These are phyloP conservation scores for Drosophila bocki DNA, from an alignment of 1,140 invertebrate genomes.

Conservation along the genomic window DNA sequence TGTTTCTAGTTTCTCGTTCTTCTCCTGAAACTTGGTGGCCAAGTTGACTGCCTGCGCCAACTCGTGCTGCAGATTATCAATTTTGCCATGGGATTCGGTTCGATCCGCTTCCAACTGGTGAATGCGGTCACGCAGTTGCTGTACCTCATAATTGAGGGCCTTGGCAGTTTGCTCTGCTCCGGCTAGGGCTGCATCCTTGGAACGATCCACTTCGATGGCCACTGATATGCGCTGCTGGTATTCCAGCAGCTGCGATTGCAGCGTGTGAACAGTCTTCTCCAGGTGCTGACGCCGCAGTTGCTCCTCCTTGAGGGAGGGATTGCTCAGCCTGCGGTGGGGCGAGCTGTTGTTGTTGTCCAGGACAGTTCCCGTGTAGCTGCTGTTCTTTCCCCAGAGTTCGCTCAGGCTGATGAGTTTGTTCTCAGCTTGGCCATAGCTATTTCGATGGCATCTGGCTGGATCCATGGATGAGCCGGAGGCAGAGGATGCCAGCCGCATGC, in stretches of 20 bases:
- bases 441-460: constrained; percentile 1
- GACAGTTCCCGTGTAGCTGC: constrained; percentile 54
- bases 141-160: constrained; percentile 61
- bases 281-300: constrained; percentile 90
- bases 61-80: constrained; percentile 72
- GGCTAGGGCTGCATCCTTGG: constrained; percentile 89
- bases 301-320: constrained; percentile 88
- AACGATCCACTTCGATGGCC: constrained; percentile 90
- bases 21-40: constrained; percentile 78
- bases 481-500: constrained; percentile 49
- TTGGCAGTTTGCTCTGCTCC: constrained; percentile 87
- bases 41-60: constrained; percentile 71
- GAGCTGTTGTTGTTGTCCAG: constrained; percentile 30
- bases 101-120: constrained; percentile 68
- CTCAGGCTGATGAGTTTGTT: constrained; percentile 85
- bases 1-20: constrained; percentile 71
- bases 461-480: constrained; percentile 32
- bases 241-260: constrained; percentile 90
- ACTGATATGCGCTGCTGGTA: constrained; percentile 92
- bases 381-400: constrained; percentile 86
- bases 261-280: constrained; percentile 90
- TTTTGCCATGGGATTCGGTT: constrained; percentile 48
- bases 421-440: constrained; percentile 14
- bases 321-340: constrained; percentile 9
- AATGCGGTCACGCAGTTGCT: constrained; percentile 57